phyloP scores from a whole-genome alignment of 2,113 vertebrate genomes.

The Hippocampus barbouri region DNA sequence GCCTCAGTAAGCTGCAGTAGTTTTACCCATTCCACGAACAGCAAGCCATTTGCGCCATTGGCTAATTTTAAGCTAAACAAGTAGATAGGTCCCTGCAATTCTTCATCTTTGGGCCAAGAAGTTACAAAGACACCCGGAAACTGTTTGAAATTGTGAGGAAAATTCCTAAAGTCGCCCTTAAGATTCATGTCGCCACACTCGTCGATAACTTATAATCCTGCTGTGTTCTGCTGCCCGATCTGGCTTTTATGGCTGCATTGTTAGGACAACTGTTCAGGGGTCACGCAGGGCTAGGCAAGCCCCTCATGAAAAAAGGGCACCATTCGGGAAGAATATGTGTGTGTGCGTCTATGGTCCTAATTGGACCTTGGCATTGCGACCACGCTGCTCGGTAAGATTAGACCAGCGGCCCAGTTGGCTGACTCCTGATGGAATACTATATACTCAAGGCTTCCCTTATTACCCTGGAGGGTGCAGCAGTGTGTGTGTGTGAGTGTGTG shows the following conservation, averaged over 20 bases:
- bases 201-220: slow-evolving; percentile 41
- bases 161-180: neutral
- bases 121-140: neutral
- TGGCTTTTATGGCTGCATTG: slow-evolving; percentile 45
- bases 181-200: slow-evolving; percentile 15
- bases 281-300: slow-evolving; percentile 45
- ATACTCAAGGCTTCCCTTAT: slow-evolving; percentile 63
- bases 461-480: slow-evolving; percentile 55
- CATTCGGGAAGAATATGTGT: slow-evolving; percentile 25
- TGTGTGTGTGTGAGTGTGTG: too few species aligned
- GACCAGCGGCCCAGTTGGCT: slow-evolving; percentile 64
- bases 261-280: slow-evolving; percentile 45
- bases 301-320: slow-evolving; percentile 42
- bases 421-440: slow-evolving; percentile 64
- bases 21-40: too few species aligned
- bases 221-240: slow-evolving; percentile 30
- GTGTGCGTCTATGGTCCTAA: slow-evolving; percentile 54
- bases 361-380: slow-evolving; percentile 64
- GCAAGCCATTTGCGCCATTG: too few species aligned
- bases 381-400: slow-evolving; percentile 61
- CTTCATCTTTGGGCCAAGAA: neutral
- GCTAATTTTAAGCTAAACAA: too few species aligned
- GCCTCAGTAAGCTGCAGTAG: too few species aligned
- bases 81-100: neutral
- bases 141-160: neutral